Evolutionary conservation across 2,797 vertebrate species (phyloP), one percentile per base, ranked within the genome.

Genomic region (Sphaeramia orbicularis): DNA sequence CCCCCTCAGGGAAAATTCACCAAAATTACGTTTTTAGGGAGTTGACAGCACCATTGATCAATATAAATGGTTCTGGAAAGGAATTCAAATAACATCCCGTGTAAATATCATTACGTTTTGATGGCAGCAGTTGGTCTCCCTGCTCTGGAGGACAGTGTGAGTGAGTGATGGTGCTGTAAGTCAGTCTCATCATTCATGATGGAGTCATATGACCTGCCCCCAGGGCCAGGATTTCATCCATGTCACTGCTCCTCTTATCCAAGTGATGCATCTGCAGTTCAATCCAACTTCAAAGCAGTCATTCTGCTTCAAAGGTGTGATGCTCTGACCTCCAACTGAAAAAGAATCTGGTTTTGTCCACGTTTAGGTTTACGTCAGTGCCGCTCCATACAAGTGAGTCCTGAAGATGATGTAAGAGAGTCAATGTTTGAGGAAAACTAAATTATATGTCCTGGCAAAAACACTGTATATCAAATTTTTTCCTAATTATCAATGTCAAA

Each of bases 151-250:
- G 72, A 65, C 54, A 36, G 45, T 35, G 41, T 70, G 32, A 40
- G 27, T 40, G 27, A 61, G 57, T 18, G 27, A 62, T 58, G 70
- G 47, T 9, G n/a, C 47, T 3, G 10, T 60, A 18, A 62, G 63
- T 74, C 65, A 38, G 10, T 76, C 52, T 63, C 10, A 12, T 58
- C 1, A 72, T 54, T 84, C 75, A 58, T 41, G 40, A 30, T 68
- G 71, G 68, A 72, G 67, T 76, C 76, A 86, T 65, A 69, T 80
- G 82, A 84, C 61, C 56, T 50, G 51, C 57, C 65, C 63, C 65
- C 54, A 14, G 74, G 75, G 64, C 11, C 4, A 1, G 38, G 54
- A 62, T 69, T 75, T 13, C 16, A 52, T 69, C 55, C 66, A 58
- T 70, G 66, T 74, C 61, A 45, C 47, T 30, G 49, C 61, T 65